phyloP scores from a whole-genome alignment of 2,888 invertebrate genomes.

The Cryptosula pallasiana region DNA sequence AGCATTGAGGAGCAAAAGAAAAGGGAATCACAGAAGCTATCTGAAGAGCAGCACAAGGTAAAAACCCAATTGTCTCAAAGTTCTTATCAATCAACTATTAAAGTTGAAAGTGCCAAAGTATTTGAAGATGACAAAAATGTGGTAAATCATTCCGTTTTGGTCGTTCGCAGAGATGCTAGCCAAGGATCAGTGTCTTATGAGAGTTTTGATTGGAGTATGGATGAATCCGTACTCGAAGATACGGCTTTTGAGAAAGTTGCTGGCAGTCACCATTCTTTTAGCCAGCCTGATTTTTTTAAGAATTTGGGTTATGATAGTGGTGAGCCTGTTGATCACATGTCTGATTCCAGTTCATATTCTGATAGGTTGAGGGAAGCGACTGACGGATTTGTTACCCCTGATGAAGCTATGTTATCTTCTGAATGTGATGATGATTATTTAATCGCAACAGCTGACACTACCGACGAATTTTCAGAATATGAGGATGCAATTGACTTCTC shows the following conservation, averaged over 20 bases:
- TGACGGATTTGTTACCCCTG: conserved; percentile 12
- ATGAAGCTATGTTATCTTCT: conserved; percentile 12
- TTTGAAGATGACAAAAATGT: background rate
- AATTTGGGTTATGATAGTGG: background rate
- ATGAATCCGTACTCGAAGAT: background rate
- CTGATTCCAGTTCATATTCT: conserved; percentile 20
- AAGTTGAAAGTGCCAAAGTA: background rate
- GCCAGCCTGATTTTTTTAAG: too few species aligned
- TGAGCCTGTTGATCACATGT: background rate
- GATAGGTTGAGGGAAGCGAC: conserved; percentile 1
- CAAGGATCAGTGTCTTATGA: conserved; percentile 4
- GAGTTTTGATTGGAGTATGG: background rate
- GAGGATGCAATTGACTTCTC: background rate
- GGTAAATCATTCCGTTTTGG: background rate
- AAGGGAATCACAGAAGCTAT: background rate
- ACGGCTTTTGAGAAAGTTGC: background rate
- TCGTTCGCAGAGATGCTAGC: background rate
- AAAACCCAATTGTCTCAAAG: background rate
- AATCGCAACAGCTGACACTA: background rate
- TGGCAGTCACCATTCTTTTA: background rate
- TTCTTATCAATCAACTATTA: conserved; percentile 2
- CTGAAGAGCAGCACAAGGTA: conserved; percentile 7
- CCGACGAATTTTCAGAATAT: background rate
- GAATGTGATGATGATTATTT: background rate
- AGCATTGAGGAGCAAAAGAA: conserved; percentile 17